A percentile compares a stretch with the other conserved stretches of the same genome.
Conservation (phyloP, 2,113 vertebrate species). For the Archocentrus centrarchus region DNA sequence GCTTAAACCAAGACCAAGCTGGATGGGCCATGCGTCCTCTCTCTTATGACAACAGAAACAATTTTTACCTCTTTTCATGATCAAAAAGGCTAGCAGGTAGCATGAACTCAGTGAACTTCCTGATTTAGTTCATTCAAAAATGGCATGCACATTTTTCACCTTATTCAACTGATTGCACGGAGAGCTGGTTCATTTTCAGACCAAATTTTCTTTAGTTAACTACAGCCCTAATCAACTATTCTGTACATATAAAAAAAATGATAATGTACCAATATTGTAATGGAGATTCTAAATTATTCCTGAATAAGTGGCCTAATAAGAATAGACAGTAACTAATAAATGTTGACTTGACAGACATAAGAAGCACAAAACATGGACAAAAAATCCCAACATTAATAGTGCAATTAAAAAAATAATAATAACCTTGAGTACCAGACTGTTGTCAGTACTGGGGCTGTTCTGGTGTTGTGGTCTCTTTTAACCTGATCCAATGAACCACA, state of each 20-base stretch:
- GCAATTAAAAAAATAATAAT: not conserved
- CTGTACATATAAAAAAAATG: not conserved
- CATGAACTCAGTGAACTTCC: not conserved
- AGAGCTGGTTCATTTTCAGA: not conserved
- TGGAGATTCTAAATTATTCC: not conserved
- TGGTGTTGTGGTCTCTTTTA: not conserved
- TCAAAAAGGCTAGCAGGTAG: not conserved
- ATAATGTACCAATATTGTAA: not conserved
- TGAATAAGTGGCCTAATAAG: not conserved
- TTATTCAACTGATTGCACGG: not conserved
- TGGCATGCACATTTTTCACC: not conserved
- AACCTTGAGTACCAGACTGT: not conserved
- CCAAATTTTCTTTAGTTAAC: not conserved
- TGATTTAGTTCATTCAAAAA: not conserved
- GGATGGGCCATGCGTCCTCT: not conserved
- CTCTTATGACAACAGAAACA: not conserved
- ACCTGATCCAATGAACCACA: conserved; percentile 15
- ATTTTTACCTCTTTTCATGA: not conserved
- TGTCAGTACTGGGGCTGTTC: not conserved
- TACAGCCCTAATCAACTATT: not conserved
- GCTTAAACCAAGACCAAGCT: not conserved
- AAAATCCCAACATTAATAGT: not conserved
- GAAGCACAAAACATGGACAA: not conserved
- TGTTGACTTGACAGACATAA: not conserved
- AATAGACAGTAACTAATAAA: not conserved